Base-by-base conservation (phyloP, 1,140 invertebrate species). In the Xylocopa sonorina region DNA sequence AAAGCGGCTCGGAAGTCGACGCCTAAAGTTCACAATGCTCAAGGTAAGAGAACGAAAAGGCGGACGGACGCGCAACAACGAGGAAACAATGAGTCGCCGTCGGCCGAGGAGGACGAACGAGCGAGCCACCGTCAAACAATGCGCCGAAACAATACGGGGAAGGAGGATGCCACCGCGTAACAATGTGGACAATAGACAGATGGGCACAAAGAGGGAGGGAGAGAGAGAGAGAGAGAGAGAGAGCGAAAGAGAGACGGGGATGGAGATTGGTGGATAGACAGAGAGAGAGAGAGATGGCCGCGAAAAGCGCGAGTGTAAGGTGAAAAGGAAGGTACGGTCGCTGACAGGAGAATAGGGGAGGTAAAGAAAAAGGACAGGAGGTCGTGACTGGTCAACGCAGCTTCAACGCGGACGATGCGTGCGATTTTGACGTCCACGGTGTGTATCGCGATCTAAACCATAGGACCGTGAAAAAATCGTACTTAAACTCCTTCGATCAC, bases 101-200 rank as follows among this genome's bases (percentile, higher is more conserved):
- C 82, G 79, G 74, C 32, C 67, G 75, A 74, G 78, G 68, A 83
- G 73, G 69, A 77, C 57, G 64, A 87, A 78, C 76, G 73, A 80
- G 71, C 85, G 85, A 86, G 85, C 76, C 69, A 84, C 46, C 74
- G 84, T 87, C 82, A 88, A 91, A 89, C 87, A 91, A 91, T 90
- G 85, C 82, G 55, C 53, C 68, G 85, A 90, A 91, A 91, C 90
- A 91, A 91, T 91, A 85, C 78, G 72, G 66, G 60, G 78, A 87
- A 90, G 88, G 87, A 90, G 84, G 85, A 90, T 81, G 84, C 75
- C 80, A 82, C 75, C 80, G 82, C 81, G 89, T 90, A 89, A 91
- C 91, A 89, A 90, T 90, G 88, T 92, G 89, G 87, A 91, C 88
- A 91, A 91, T 91, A 83, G 86, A 83, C 83, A 86, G 84, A 89